Evolutionary conservation across 2,113 vertebrate genomes (phyloP).

Genomic region (Bubo scandiacus): DNA sequence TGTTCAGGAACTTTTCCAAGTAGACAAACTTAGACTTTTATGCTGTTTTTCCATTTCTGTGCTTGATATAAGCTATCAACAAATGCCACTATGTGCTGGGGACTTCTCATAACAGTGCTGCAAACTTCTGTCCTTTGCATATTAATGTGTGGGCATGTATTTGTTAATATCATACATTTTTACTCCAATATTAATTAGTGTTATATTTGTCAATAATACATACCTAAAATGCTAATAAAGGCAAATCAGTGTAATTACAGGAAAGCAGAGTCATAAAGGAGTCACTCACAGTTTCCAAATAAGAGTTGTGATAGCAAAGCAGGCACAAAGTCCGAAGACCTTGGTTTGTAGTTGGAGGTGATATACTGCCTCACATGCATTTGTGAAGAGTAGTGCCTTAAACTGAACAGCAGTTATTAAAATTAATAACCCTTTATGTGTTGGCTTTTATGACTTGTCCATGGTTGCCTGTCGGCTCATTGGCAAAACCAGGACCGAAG

Average conservation of each 20-base stretch:
- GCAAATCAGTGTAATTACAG: neutral
- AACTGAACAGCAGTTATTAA: neutral
- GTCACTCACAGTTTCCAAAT: neutral
- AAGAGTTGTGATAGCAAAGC: neutral
- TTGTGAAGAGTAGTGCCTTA: neutral
- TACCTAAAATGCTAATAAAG: neutral
- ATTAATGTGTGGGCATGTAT: neutral
- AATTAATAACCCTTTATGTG: neutral
- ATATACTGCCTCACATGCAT: neutral
- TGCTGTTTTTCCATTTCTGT: neutral
- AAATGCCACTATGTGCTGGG: neutral
- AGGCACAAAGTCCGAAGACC: neutral
- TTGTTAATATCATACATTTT: neutral
- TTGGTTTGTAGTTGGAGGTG: neutral
- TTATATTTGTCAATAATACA: neutral
- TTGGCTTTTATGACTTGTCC: neutral
- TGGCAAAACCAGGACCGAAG: neutral
- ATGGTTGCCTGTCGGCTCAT: fast-evolving
- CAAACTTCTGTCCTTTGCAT: neutral
- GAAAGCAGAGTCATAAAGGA: neutral
- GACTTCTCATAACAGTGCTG: neutral
- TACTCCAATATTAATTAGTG: neutral
- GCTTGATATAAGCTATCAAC: neutral
- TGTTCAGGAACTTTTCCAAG: neutral
- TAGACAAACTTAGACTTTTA: neutral